Conservation (phyloP, 37 sponge, comb jelly and placozoan species). For the Agelas oroides region DNA sequence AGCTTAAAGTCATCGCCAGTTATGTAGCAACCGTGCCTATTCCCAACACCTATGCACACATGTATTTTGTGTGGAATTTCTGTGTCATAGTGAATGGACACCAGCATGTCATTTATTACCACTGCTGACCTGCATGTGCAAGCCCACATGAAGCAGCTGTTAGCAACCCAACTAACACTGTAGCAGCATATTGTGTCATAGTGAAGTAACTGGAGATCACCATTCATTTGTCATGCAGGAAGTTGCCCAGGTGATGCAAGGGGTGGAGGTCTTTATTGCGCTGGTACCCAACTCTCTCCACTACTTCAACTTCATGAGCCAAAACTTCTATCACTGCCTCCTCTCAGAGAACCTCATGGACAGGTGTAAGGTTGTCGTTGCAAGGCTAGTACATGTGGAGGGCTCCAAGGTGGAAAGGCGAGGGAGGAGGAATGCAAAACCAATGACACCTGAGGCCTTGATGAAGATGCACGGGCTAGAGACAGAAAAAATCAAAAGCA, state of each 20-base stretch:
- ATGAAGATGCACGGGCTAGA: background rate
- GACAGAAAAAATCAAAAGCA: too few relatives aligned
- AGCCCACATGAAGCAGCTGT: too few relatives aligned
- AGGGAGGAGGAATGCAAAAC: background rate
- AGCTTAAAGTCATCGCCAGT: too few relatives aligned
- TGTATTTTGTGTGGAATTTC: too few relatives aligned
- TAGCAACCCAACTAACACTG: too few relatives aligned
- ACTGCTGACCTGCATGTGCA: too few relatives aligned
- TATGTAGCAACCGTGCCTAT: too few relatives aligned
- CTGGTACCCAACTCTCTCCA: background rate
- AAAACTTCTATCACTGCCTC: background rate
- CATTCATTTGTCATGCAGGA: background rate
- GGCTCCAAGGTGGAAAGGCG: background rate
- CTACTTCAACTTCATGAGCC: background rate
- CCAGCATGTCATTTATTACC: too few relatives aligned
- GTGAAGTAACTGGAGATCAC: too few relatives aligned
- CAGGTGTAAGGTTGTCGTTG: constrained; percentile 12
- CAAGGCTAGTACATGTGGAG: background rate
- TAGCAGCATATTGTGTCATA: too few relatives aligned
- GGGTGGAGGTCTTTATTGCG: background rate
- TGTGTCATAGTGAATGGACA: too few relatives aligned
- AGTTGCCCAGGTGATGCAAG: constrained; percentile 13
- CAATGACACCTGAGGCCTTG: background rate
- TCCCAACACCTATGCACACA: too few relatives aligned
- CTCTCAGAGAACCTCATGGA: constrained; percentile 1